phyloP scores from a whole-genome alignment of 2,113 vertebrate species.

The Polypterus senegalus region DNA sequence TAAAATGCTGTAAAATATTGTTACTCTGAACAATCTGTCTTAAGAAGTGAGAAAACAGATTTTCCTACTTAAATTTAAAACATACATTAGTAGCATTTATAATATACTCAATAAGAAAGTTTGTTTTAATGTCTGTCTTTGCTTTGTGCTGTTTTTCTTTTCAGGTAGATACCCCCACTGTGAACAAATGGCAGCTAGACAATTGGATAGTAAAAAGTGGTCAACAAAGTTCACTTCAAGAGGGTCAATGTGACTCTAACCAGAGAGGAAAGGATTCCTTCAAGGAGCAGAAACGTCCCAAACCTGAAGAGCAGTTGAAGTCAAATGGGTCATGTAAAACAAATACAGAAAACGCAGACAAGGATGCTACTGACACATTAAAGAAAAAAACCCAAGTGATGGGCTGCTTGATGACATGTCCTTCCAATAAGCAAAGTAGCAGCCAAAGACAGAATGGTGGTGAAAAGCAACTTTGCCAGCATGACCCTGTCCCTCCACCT shows the following conservation, averaged over 20 bases:
- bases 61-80: no score
- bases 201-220: constrained; percentile 62
- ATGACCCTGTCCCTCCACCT: constrained; percentile 17
- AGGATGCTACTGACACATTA: no score
- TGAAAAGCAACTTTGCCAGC: constrained; percentile 40
- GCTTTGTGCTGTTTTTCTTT: constrained; percentile 18
- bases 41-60: no score
- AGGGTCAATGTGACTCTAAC: constrained; percentile 23
- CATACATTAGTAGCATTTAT: no score
- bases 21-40: no score
- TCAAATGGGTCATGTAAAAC: constrained; percentile 24
- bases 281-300: constrained; percentile 19
- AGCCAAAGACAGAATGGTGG: constrained; percentile 32
- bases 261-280: constrained; percentile 20
- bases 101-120: no score
- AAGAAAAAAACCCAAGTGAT: no score
- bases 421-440: constrained; percentile 3
- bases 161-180: constrained; percentile 51
- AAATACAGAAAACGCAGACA: no score
- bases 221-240: constrained; percentile 36
- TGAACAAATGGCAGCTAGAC: constrained; percentile 68
- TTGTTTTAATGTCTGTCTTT: no score
- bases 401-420: no score
- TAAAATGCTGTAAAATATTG: no score
- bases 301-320: constrained; percentile 22